Conservation (phyloP, 1,140 invertebrate genomes). For the Aphaenogaster ashmeadi region DNA sequence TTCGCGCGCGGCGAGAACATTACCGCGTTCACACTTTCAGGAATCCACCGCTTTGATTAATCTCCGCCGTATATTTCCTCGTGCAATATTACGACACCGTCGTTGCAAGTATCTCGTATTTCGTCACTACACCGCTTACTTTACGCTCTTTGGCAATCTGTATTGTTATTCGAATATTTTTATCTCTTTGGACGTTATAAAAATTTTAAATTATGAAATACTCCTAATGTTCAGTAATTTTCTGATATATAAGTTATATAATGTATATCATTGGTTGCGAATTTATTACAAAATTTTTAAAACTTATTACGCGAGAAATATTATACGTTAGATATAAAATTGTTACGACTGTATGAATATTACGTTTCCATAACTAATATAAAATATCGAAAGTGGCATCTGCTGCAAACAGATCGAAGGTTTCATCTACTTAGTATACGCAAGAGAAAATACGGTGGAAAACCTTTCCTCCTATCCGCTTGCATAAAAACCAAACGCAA, state of each 20-base stretch:
- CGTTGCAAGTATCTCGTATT: conserved; percentile 38
- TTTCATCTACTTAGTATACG: background rate
- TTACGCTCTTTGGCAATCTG: background rate
- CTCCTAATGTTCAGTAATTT: background rate
- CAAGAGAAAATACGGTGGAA: background rate
- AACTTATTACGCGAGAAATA: background rate
- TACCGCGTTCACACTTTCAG: conserved; percentile 48
- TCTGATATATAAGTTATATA: background rate
- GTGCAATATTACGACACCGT: conserved; percentile 38
- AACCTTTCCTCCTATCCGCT: background rate
- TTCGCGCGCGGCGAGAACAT: conserved; percentile 45
- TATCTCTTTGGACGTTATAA: background rate
- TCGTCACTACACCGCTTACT: conserved; percentile 8
- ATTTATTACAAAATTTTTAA: background rate
- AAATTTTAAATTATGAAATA: conserved; percentile 4
- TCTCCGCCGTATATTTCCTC: conserved; percentile 33
- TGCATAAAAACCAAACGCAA: conserved; percentile 27
- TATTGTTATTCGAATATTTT: conserved; percentile 25
- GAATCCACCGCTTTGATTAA: conserved; percentile 53
- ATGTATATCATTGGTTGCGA: background rate
- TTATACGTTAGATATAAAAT: background rate
- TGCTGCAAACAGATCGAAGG: background rate
- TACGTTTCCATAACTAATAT: background rate
- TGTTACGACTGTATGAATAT: background rate
- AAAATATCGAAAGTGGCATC: background rate